These are phyloP conservation scores for Pachyuromys duprasi DNA, from an alignment of 2,797 vertebrate species.

Conservation along the genomic window DNA sequence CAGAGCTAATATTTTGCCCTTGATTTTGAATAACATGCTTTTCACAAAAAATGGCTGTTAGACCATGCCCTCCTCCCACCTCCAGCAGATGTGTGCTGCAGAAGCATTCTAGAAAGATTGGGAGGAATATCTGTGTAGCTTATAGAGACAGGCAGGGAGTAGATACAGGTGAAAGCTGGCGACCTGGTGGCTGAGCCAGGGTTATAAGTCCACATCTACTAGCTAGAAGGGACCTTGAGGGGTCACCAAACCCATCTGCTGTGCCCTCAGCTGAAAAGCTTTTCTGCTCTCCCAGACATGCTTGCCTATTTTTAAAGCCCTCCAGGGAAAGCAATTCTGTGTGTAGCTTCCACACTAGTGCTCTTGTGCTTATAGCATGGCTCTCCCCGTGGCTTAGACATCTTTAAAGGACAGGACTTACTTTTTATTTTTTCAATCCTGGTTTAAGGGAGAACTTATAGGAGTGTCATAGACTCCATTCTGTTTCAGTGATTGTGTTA, in stretches of 20 bases:
- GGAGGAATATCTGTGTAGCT: not conserved
- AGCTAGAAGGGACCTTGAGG: slow-evolving; percentile 60
- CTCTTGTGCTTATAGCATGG: not conserved
- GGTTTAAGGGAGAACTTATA: not conserved
- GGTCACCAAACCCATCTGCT: slow-evolving; percentile 54
- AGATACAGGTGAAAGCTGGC: not conserved
- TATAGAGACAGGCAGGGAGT: not conserved
- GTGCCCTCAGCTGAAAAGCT: slow-evolving; percentile 22
- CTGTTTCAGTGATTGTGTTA: not conserved
- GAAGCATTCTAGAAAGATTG: not conserved
- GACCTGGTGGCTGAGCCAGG: not conserved
- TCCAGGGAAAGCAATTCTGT: slow-evolving; percentile 43
- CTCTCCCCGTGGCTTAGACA: not conserved
- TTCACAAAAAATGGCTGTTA: not conserved
- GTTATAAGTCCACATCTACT: not conserved
- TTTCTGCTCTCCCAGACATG: not conserved
- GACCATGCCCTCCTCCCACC: not conserved
- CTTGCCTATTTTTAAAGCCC: slow-evolving; percentile 67
- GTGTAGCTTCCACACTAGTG: not conserved
- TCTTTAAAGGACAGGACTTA: not conserved
- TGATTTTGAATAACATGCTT: not conserved
- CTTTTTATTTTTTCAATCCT: not conserved
- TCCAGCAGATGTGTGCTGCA: not conserved
- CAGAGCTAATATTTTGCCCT: not conserved
- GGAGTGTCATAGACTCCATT: not conserved